phyloP scores from a whole-genome alignment of 1,140 invertebrate species.

The Lysiphlebus fabarum region DNA sequence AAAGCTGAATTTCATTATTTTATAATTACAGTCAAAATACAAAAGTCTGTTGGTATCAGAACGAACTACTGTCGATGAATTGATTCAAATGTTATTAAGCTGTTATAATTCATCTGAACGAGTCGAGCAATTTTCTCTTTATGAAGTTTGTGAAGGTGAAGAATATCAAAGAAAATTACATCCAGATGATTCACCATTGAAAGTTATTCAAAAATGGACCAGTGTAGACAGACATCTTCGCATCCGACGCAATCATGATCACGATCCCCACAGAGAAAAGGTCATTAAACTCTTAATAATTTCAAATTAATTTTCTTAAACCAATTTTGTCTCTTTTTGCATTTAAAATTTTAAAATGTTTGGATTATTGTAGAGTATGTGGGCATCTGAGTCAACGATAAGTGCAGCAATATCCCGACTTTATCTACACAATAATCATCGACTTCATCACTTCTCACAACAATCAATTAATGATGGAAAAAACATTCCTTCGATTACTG shows the following conservation, averaged over 20 bases:
- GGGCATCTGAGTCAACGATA: constrained; percentile 53
- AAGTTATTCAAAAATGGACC: constrained; percentile 75
- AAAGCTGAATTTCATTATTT: constrained; percentile 20
- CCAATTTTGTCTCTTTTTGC: background rate
- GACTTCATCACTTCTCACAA: constrained; percentile 31
- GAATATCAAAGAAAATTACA: constrained; percentile 84
- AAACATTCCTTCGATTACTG: constrained; percentile 7
- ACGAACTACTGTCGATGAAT: constrained; percentile 83
- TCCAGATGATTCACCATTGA: constrained; percentile 79
- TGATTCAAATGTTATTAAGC: constrained; percentile 79
- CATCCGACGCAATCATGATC: constrained; percentile 73
- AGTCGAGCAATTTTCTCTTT: constrained; percentile 81
- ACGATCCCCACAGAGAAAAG: constrained; percentile 64
- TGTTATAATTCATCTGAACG: constrained; percentile 81
- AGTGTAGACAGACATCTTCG: constrained; percentile 70
- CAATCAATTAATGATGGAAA: constrained; percentile 22
- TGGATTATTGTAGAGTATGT: constrained; percentile 47
- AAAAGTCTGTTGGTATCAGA: constrained; percentile 88
- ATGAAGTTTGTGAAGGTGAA: constrained; percentile 71
- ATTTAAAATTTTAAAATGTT: constrained; percentile 1
- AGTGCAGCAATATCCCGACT: constrained; percentile 49
- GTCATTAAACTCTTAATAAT: constrained; percentile 36
- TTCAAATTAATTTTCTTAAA: background rate
- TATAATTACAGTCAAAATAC: constrained; percentile 72
- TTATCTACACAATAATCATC: constrained; percentile 40